Percentiles rank a stretch among this genome's conserved stretches.
phyloP scores from a whole-genome alignment of 2,797 vertebrate species.

The Dryobates pubescens region DNA sequence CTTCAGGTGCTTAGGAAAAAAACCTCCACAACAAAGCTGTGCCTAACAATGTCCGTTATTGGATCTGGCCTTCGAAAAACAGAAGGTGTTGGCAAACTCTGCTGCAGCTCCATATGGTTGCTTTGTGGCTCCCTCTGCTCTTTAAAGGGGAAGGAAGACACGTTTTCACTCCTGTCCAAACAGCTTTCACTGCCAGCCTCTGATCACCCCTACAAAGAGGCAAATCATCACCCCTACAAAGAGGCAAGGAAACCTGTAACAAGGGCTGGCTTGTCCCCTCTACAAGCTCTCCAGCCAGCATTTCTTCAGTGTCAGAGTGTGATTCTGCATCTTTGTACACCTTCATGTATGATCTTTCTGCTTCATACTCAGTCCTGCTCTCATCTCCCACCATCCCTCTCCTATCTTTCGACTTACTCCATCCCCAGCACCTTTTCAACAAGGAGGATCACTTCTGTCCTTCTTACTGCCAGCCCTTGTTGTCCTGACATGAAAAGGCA shows the following conservation, averaged over 20 bases:
- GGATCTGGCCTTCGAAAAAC: conserved; percentile 42
- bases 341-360: neutral
- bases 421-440: neutral
- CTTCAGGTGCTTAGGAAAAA: neutral
- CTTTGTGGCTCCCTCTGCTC: conserved; percentile 12
- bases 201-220: neutral
- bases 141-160: neutral
- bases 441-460: neutral
- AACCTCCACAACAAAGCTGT: neutral
- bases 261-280: conserved; percentile 7
- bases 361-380: neutral
- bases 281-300: neutral
- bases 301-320: neutral
- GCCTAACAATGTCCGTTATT: neutral
- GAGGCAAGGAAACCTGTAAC: conserved; percentile 27
- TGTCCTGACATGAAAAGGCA: neutral
- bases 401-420: neutral
- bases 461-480: neutral
- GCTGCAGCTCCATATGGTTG: conserved; percentile 30
- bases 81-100: conserved; percentile 46
- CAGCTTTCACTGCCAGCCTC: conserved; percentile 9
- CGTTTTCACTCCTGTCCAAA: neutral
- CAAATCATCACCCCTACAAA: conserved; percentile 24
- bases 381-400: neutral
- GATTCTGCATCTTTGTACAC: neutral